Evolutionary conservation across 2,888 invertebrate genomes (phyloP).

Genomic region (Escarpia spicata): DNA sequence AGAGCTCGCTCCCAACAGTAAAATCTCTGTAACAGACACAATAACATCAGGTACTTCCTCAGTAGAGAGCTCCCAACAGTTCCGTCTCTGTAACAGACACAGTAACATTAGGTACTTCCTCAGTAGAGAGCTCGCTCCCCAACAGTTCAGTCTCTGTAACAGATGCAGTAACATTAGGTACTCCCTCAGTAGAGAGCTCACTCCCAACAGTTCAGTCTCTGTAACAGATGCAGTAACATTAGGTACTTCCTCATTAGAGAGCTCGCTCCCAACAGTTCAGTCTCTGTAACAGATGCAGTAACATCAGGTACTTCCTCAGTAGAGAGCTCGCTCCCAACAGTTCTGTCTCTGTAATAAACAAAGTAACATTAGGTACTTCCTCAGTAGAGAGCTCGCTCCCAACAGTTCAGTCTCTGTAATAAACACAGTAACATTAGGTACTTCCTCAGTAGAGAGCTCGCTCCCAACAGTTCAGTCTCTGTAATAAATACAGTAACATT

Average conservation of each 20-base stretch:
- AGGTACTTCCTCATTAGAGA: slow-evolving; percentile 74
- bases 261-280: slow-evolving; percentile 66
- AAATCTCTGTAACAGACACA: too few relatives aligned
- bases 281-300: too few relatives aligned
- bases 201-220: too few relatives aligned
- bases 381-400: background rate
- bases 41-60: too few relatives aligned
- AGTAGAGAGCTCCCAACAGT: slow-evolving; percentile 65
- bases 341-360: slow-evolving; percentile 47
- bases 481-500: slow-evolving; percentile 68
- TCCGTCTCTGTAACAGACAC: slow-evolving; percentile 43
- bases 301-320: too few relatives aligned
- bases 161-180: slow-evolving; percentile 72
- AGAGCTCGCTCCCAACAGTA: slow-evolving; percentile 43
- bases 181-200: slow-evolving; percentile 21
- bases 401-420: background rate
- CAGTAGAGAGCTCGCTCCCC: too few relatives aligned
- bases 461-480: too few relatives aligned
- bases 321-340: too few relatives aligned
- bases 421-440: slow-evolving; percentile 72
- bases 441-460: slow-evolving; percentile 21
- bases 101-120: too few relatives aligned
- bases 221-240: slow-evolving; percentile 68
- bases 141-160: background rate
- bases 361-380: background rate